These are phyloP conservation scores for Schrankia costaestrigalis DNA, from an alignment of 2,888 invertebrate genomes.

Conservation along the genomic window DNA sequence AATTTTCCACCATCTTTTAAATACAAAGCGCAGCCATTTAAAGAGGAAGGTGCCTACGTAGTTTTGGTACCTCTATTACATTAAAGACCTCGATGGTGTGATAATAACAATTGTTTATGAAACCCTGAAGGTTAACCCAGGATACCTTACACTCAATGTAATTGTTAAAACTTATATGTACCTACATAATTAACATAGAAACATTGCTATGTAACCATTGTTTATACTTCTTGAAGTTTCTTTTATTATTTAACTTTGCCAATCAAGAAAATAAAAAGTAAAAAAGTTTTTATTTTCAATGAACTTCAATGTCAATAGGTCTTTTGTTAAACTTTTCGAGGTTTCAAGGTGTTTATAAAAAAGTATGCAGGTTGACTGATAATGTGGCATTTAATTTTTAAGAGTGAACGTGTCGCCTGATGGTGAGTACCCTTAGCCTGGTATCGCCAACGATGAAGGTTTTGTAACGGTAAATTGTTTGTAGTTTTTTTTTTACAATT, in stretches of 20 bases:
- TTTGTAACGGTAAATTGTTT: no score
- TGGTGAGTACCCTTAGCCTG: no score
- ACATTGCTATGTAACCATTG: conserved; percentile 24
- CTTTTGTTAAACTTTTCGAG: conserved; percentile 1
- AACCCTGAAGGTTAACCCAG: conserved; percentile 26
- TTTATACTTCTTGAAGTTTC: conserved; percentile 16
- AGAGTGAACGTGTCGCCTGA: no score
- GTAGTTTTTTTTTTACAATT: no score
- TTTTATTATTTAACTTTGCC: not conserved
- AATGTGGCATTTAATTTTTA: no score
- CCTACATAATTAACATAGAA: conserved; percentile 23
- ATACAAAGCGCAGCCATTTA: no score
- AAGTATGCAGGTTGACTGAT: no score
- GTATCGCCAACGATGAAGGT: no score
- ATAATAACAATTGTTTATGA: conserved; percentile 31
- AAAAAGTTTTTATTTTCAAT: conserved; percentile 35
- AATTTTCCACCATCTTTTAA: no score
- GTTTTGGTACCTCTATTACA: conserved; percentile 15
- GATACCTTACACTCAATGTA: conserved; percentile 27
- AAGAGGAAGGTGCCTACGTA: no score
- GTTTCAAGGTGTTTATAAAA: no score
- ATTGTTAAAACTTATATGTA: conserved; percentile 29
- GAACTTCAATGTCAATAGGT: not conserved
- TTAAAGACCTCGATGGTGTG: conserved; percentile 30
- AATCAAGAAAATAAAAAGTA: conserved; percentile 23